phyloP scores from a whole-genome alignment of 2,797 vertebrate species.

The Leucoraja ocellata region DNA sequence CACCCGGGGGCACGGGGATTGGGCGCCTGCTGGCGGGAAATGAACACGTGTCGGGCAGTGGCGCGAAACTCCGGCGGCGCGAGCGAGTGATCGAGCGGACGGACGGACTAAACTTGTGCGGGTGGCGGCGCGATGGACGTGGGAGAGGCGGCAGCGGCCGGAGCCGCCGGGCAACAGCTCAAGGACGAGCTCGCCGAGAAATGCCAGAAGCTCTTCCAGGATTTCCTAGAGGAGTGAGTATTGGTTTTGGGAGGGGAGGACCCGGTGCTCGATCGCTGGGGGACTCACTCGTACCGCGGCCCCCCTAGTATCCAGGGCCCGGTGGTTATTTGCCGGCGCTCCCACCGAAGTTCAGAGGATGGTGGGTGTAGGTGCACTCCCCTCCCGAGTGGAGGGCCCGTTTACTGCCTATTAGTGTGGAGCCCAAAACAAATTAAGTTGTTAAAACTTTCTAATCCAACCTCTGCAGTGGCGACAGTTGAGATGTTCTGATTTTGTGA shows the following conservation, averaged over 20 bases:
- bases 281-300: neutral
- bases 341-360: too few species aligned
- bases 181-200: slow-evolving; percentile 94
- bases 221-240: slow-evolving; percentile 94
- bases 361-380: too few species aligned
- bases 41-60: neutral
- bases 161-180: slow-evolving; percentile 60
- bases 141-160: slow-evolving; percentile 58
- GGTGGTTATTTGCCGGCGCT: neutral
- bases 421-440: too few species aligned
- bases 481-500: too few species aligned
- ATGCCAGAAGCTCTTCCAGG: slow-evolving; percentile 94
- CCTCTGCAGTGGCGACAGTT: too few species aligned
- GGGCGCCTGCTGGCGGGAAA: neutral
- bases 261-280: neutral
- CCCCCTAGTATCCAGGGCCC: too few species aligned
- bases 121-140: slow-evolving; percentile 65
- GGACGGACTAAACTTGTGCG: too few species aligned
- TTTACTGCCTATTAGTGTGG: too few species aligned
- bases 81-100: neutral
- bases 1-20: neutral
- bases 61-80: neutral
- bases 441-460: too few species aligned
- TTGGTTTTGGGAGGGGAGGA: neutral
- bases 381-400: too few species aligned